A percentile compares a stretch with the other conserved stretches of the same genome.
These are phyloP conservation scores for Callithrix jacchus DNA, from an alignment of 2,113 vertebrate genomes.

Conservation along the genomic window DNA sequence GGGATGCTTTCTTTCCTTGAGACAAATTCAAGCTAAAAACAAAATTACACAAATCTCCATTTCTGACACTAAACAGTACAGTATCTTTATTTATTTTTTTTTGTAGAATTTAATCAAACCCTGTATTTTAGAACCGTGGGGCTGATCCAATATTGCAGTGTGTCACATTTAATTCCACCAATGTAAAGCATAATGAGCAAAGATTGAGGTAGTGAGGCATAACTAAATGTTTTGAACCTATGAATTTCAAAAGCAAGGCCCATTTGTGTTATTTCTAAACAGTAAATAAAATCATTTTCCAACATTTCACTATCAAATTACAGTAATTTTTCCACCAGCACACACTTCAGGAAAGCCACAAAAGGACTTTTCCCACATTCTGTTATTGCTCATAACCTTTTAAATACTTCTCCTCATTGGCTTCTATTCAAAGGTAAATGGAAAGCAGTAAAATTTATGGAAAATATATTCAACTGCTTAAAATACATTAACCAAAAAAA, in stretches of 20 bases:
- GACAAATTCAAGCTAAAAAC: conserved; percentile 32
- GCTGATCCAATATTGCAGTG: background rate
- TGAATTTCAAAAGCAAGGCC: conserved; percentile 53
- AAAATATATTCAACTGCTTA: conserved; percentile 68
- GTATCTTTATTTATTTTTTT: background rate
- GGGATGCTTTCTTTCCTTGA: background rate
- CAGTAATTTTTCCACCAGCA: conserved; percentile 22
- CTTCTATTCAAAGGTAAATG: conserved; percentile 65
- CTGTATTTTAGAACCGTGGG: conserved; percentile 33
- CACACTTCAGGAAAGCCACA: conserved; percentile 49
- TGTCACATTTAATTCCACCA: conserved; percentile 40
- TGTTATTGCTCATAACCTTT: conserved; percentile 31
- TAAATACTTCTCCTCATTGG: conserved; percentile 65
- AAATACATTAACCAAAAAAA: conserved; percentile 61
- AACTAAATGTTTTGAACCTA: conserved; percentile 53
- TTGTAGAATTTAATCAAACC: conserved; percentile 40
- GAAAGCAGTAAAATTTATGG: conserved; percentile 56
- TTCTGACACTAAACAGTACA: background rate
- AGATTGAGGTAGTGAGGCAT: conserved; percentile 51
- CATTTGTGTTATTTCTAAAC: conserved; percentile 51
- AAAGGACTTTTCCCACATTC: conserved; percentile 35
- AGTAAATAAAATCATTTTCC: conserved; percentile 65
- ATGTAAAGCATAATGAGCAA: conserved; percentile 34
- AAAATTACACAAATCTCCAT: conserved; percentile 42
- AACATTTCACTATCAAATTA: conserved; percentile 59